phyloP scores from a whole-genome alignment of 2,888 invertebrate species.

The Drosophila paranaensis region DNA sequence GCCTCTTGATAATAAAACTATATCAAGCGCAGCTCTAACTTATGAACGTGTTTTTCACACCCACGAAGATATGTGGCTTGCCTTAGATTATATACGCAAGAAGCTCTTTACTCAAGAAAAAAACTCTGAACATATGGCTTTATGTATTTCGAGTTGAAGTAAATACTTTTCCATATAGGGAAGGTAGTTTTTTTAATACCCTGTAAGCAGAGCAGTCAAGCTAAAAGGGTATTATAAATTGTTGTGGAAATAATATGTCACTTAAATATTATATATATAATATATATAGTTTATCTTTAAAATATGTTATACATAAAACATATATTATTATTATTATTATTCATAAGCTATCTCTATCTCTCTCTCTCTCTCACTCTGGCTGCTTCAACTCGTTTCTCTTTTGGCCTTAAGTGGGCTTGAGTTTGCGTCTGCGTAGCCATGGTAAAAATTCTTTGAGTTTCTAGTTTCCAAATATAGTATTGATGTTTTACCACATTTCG shows the following conservation, averaged over 20 bases:
- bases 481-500: constrained; percentile 22
- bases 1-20: background rate
- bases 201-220: background rate
- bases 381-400: background rate
- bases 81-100: constrained; percentile 12
- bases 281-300: too few relatives aligned
- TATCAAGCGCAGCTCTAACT: background rate
- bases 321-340: too few relatives aligned
- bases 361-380: background rate
- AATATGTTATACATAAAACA: background rate
- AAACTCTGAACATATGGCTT: constrained; percentile 12
- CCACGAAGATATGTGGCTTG: constrained; percentile 13
- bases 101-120: constrained; percentile 16
- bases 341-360: background rate
- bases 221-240: background rate
- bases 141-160: constrained; percentile 29
- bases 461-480: constrained; percentile 50
- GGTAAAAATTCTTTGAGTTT: constrained; percentile 40
- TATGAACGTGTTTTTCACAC: constrained; percentile 17
- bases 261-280: too few relatives aligned
- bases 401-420: background rate
- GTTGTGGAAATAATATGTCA: too few relatives aligned
- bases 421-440: constrained; percentile 11
- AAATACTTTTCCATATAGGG: constrained; percentile 35
- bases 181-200: constrained; percentile 24